Conservation (phyloP, 2,888 invertebrate genomes). For the Cryptus viduatorius region DNA sequence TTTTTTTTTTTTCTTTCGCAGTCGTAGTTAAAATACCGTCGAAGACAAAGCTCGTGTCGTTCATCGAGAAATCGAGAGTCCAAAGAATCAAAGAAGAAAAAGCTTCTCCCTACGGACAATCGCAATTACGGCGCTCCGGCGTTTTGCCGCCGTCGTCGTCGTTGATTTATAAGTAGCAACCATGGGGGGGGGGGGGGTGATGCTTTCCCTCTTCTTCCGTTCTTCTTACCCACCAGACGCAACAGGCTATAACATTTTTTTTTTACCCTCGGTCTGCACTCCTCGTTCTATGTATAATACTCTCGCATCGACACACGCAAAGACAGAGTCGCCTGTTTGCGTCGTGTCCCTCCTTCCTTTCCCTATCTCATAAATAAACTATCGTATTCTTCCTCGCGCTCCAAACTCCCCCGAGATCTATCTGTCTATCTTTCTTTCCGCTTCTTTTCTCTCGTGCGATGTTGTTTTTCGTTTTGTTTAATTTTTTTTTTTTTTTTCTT, state of each 20-base stretch:
- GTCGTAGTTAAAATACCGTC: not conserved
- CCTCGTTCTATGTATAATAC: constrained; percentile 31
- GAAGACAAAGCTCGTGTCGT: not conserved
- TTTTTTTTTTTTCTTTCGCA: constrained; percentile 2
- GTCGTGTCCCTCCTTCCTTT: constrained; percentile 47
- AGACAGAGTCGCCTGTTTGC: constrained; percentile 16
- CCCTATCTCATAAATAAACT: constrained; percentile 65
- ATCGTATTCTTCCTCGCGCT: constrained; percentile 50
- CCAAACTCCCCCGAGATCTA: constrained; percentile 32
- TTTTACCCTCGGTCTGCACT: not conserved
- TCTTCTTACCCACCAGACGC: constrained; percentile 51
- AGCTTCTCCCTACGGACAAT: constrained; percentile 73
- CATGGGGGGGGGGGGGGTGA: constrained; percentile 27
- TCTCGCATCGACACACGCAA: constrained; percentile 19
- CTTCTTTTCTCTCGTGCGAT: constrained; percentile 53
- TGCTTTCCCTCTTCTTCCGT: constrained; percentile 69
- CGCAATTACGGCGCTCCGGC: constrained; percentile 75
- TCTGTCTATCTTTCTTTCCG: constrained; percentile 48
- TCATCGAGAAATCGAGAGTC: not conserved
- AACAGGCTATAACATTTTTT: constrained; percentile 23
- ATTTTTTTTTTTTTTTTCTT: constrained; percentile 46
- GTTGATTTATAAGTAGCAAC: constrained; percentile 79
- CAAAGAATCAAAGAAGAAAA: constrained; percentile 2
- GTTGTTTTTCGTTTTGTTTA: constrained; percentile 35
- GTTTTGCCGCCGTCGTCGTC: constrained; percentile 69